These are phyloP conservation scores for Bilobella aurantiaca DNA, from an alignment of 1,140 invertebrate genomes.

Conservation along the genomic window DNA sequence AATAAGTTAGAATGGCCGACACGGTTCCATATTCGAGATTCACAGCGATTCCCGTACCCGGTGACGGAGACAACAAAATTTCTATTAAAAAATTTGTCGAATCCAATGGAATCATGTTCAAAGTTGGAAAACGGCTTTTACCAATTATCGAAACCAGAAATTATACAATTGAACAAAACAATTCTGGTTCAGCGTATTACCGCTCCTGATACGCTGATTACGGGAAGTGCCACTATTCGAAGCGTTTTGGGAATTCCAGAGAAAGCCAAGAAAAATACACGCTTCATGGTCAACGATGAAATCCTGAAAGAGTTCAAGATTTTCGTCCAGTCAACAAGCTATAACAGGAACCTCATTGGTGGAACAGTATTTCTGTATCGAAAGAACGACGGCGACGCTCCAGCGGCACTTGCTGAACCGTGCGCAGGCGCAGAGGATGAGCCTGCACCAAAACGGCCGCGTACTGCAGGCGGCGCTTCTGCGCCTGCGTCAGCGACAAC, in stretches of 20 bases:
- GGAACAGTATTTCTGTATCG: conserved; percentile 19
- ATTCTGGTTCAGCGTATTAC: conserved; percentile 19
- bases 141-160: conserved; percentile 20
- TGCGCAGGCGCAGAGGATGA: background rate
- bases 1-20: background rate
- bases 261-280: conserved; percentile 3
- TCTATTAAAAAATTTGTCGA: conserved; percentile 21
- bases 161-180: conserved; percentile 17
- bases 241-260: conserved; percentile 13
- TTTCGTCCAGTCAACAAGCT: conserved; percentile 23
- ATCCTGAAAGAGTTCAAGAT: conserved; percentile 19
- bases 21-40: background rate
- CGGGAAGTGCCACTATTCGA: conserved; percentile 4
- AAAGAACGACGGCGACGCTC: background rate
- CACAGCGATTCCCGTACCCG: background rate
- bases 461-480: background rate
- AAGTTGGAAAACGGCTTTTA: conserved; percentile 14
- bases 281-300: conserved; percentile 14
- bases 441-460: background rate
- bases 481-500: background rate
- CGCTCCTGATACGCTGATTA: conserved; percentile 7
- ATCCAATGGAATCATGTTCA: conserved; percentile 12
- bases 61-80: conserved; percentile 8
- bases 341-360: conserved; percentile 22
- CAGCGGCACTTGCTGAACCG: background rate